Conservation (phyloP, 2,888 invertebrate species). For the Drosophila paramelanica region DNA sequence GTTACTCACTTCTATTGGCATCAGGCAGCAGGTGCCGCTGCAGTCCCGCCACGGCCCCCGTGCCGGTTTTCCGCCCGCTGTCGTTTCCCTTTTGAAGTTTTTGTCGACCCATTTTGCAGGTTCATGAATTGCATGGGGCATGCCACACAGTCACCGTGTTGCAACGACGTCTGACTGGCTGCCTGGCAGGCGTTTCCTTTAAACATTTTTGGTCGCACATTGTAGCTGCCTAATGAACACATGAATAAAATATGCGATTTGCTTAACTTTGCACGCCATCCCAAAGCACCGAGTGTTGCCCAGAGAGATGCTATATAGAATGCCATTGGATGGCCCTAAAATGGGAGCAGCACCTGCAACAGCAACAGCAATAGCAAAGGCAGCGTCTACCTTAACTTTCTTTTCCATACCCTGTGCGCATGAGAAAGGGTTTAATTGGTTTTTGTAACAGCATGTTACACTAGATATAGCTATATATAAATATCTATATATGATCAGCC, state of each 20-base stretch:
- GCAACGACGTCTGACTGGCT: constrained; percentile 30
- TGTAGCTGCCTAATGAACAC: constrained; percentile 81
- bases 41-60: too few relatives aligned
- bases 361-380: not conserved
- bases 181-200: constrained; percentile 69
- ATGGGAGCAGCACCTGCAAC: constrained; percentile 48
- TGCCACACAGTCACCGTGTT: constrained; percentile 34
- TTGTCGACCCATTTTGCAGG: constrained; percentile 77
- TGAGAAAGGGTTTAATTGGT: too few relatives aligned
- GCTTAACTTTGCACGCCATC: constrained; percentile 77
- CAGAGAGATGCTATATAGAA: constrained; percentile 27
- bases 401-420: not conserved
- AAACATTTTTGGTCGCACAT: constrained; percentile 81
- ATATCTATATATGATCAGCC: too few relatives aligned
- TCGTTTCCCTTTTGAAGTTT: constrained; percentile 80
- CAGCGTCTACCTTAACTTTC: constrained; percentile 28
- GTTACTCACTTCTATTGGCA: constrained; percentile 58
- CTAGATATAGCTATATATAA: too few relatives aligned
- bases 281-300: constrained; percentile 15
- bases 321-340: constrained; percentile 31
- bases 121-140: constrained; percentile 75
- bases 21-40: constrained; percentile 32
- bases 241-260: constrained; percentile 81
- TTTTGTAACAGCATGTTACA: too few relatives aligned
- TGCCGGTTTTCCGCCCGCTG: not conserved